Base-by-base conservation (phyloP, 2,888 invertebrate species). In the Zhengitettix transpicula region DNA sequence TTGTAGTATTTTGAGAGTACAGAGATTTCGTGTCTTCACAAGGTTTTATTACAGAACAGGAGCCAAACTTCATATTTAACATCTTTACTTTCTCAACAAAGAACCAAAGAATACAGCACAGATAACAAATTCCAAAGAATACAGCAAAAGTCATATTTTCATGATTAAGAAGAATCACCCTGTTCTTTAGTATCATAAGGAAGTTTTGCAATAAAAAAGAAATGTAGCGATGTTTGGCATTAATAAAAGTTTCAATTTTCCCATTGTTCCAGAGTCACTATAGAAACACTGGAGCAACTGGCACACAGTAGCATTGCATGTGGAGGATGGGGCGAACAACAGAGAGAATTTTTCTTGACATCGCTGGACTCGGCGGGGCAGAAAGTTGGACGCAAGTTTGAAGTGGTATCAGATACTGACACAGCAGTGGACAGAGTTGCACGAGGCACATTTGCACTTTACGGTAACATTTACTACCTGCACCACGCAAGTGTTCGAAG, bases 391-490 rank as follows among this genome's bases (percentile, higher is more conserved):
- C 71, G 75, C 10, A 81, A 79, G 67, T 85, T 87, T 68, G 81
- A 84, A 69, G 74, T 79, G 0, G 76, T 82, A 0, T 75, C 79
- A 55, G 77, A 83, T 65, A 80, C 83, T 9, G 75, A 81, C 1
- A 74, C 77, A 61, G 84, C 85, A 9, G 81, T 89, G 59, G 77
- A 80, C 57, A 77, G 76, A 67, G 84, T 91, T 9, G 81, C 83
- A 0, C 76, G 78, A 65, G 90, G 89, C 1, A 73, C 78, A 10
- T 85, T 85, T 65, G 87, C 89, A 0, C 87, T 89, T 66, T 91
- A 87, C 65, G 90, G 89, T 66, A 91, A 87, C 69, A 75, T 79
- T 11, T 81, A 85, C 68, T 85, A 81, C 66, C 72, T 91, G 8
- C 81, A 82, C 64, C 79, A 84, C 65, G 74, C 84, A 1, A 78